Evolutionary conservation across 2,113 vertebrate genomes (phyloP).

Genomic region (Apus apus): DNA sequence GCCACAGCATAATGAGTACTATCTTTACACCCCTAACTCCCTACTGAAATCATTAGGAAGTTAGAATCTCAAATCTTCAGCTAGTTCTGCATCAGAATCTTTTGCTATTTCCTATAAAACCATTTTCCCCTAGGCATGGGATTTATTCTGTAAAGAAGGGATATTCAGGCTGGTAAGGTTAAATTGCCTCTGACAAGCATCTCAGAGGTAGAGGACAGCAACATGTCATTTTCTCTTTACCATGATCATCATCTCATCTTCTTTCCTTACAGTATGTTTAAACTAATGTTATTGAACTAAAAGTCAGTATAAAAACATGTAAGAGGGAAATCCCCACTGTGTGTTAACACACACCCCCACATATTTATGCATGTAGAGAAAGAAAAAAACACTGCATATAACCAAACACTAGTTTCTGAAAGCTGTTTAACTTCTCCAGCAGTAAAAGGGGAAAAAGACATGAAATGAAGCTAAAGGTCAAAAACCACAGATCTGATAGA

Average conservation of each 20-base stretch:
- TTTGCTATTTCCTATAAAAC: background rate
- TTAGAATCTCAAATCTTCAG: background rate
- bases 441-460: background rate
- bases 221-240: background rate
- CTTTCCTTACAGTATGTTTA: background rate
- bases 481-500: background rate
- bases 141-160: background rate
- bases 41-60: background rate
- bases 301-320: background rate
- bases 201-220: background rate
- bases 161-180: background rate
- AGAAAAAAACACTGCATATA: background rate
- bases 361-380: background rate
- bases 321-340: background rate
- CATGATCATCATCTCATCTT: fast-evolving
- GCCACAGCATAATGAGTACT: background rate
- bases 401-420: background rate
- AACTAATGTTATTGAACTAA: background rate
- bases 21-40: background rate
- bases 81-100: background rate
- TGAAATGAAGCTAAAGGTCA: background rate
- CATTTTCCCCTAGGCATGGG: background rate
- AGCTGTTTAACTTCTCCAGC: background rate
- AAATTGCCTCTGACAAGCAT: background rate
- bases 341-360: background rate